Evolutionary conservation across 2,888 invertebrate genomes (phyloP).

Genomic region (Hedychridium roseum): DNA sequence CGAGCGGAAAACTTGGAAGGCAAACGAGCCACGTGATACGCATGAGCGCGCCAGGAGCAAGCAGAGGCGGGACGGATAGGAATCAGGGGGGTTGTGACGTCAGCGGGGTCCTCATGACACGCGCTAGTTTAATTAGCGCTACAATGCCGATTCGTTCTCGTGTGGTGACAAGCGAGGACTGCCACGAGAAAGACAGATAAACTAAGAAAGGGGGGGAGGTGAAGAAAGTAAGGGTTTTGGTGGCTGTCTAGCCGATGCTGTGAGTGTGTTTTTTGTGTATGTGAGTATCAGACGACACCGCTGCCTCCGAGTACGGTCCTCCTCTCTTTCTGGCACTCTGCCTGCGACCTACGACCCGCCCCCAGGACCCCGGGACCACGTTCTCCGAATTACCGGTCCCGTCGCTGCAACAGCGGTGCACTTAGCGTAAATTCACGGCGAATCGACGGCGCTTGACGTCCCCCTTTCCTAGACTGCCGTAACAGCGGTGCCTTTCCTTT

Average conservation of each 20-base stretch:
- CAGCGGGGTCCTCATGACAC: constrained; percentile 56
- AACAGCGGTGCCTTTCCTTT: constrained; percentile 17
- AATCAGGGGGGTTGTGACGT: constrained; percentile 55
- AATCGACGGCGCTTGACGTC: constrained; percentile 44
- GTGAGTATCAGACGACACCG: background rate
- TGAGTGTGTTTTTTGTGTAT: too few relatives aligned
- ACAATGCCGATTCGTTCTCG: constrained; percentile 52
- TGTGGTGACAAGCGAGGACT: constrained; percentile 31
- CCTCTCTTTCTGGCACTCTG: constrained; percentile 57
- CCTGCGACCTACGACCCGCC: constrained; percentile 58
- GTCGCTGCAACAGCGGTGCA: constrained; percentile 52
- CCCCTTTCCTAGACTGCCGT: constrained; percentile 31
- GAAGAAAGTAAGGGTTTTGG: constrained; percentile 9
- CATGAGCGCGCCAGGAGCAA: constrained; percentile 19
- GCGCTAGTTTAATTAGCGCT: constrained; percentile 59
- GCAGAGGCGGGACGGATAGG: constrained; percentile 36
- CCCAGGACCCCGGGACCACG: constrained; percentile 54
- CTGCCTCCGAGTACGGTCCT: constrained; percentile 18
- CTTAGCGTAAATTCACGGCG: constrained; percentile 56
- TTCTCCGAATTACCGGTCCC: constrained; percentile 60
- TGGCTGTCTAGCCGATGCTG: constrained; percentile 1
- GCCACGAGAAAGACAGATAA: constrained; percentile 10
- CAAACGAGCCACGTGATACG: constrained; percentile 20
- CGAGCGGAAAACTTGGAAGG: constrained; percentile 46
- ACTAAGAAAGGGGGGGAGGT: background rate